phyloP scores from a whole-genome alignment of 2,113 vertebrate genomes.

The Columba livia region DNA sequence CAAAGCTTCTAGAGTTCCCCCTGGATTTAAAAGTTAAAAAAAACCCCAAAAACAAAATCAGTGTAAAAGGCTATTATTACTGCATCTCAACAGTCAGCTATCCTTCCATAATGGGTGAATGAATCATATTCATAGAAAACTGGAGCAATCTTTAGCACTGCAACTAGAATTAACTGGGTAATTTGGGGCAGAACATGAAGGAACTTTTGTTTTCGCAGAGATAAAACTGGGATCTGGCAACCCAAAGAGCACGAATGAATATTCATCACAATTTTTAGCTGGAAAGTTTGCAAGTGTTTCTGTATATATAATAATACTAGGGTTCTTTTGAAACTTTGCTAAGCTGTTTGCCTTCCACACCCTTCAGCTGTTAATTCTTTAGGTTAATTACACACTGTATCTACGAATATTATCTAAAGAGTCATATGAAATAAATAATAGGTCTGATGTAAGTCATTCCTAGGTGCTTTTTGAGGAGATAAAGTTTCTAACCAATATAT shows the following conservation, averaged over 20 bases:
- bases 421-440: neutral
- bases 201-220: neutral
- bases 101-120: neutral
- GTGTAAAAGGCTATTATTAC: neutral
- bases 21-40: neutral
- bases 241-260: neutral
- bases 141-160: neutral
- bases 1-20: neutral
- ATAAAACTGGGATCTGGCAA: neutral
- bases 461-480: neutral
- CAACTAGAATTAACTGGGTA: neutral
- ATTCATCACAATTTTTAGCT: neutral
- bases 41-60: too few relatives aligned
- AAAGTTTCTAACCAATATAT: constrained; percentile 34
- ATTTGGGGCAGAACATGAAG: neutral
- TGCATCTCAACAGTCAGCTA: neutral
- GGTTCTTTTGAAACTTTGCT: neutral
- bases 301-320: too few relatives aligned
- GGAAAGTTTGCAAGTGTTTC: neutral
- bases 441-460: neutral
- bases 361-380: neutral
- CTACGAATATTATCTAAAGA: neutral
- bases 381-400: neutral
- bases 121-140: neutral
- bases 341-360: neutral